Evolutionary conservation across 1,140 invertebrate species (phyloP).

Genomic region (Latrodectus geometricus): DNA sequence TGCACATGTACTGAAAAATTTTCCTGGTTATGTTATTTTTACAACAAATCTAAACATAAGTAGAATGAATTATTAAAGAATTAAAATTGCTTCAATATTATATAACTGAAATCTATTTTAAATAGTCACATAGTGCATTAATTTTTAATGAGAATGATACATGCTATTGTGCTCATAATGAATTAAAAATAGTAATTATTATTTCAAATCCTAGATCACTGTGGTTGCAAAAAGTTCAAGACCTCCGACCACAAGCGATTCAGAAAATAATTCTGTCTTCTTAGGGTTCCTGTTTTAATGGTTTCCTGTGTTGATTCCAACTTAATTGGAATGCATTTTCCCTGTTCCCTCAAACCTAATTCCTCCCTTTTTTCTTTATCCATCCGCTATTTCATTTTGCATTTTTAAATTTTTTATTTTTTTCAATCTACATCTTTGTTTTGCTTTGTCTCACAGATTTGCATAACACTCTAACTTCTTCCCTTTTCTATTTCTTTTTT

Average conservation of each 20-base stretch:
- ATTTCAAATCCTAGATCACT: background rate
- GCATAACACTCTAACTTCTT: constrained; percentile 46
- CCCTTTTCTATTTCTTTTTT: background rate
- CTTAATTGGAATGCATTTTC: constrained; percentile 55
- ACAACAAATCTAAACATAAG: too few species aligned
- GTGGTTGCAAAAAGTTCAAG: background rate
- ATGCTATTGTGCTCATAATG: too few species aligned
- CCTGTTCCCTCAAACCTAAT: constrained; percentile 18
- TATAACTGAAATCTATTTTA: too few species aligned
- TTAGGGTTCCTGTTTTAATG: constrained; percentile 27
- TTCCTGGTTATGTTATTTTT: too few species aligned
- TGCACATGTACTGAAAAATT: too few species aligned
- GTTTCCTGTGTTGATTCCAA: constrained; percentile 52
- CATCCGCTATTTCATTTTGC: constrained; percentile 2
- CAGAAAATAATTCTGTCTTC: constrained; percentile 39
- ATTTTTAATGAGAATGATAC: too few species aligned
- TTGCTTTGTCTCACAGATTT: constrained; percentile 43
- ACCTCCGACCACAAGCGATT: background rate
- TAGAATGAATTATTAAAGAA: too few species aligned
- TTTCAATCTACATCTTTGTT: constrained; percentile 33
- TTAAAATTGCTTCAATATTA: too few species aligned
- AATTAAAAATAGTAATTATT: too few species aligned
- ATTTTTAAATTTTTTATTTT: background rate
- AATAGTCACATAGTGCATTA: too few species aligned
- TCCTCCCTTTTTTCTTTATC: background rate